A percentile compares a stretch with the other conserved stretches of the same genome.
Evolutionary conservation across 2,888 invertebrate genomes (phyloP).

Genomic region (Peribatodes rhomboidaria): DNA sequence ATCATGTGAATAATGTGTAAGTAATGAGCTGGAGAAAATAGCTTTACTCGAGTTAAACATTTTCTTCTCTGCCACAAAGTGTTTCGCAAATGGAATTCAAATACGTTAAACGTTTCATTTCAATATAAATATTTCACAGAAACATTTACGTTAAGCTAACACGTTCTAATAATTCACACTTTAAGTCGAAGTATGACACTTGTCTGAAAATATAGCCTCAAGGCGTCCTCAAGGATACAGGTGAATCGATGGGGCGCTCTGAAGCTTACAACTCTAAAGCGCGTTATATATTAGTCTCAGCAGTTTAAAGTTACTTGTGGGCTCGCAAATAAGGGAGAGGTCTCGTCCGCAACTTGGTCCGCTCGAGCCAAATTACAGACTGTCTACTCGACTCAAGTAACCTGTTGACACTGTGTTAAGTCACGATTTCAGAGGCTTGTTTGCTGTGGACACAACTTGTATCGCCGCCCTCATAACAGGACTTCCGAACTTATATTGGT

Average conservation of each 20-base stretch:
- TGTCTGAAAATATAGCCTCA: constrained; percentile 57
- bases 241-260: constrained; percentile 62
- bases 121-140: constrained; percentile 34
- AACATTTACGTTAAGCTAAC: constrained; percentile 37
- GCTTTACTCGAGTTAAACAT: background rate
- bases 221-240: constrained; percentile 58
- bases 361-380: constrained; percentile 79
- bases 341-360: constrained; percentile 72
- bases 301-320: constrained; percentile 79
- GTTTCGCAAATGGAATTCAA: background rate
- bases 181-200: constrained; percentile 51
- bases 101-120: constrained; percentile 15
- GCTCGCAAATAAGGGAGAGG: constrained; percentile 76
- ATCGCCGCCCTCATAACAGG: constrained; percentile 52
- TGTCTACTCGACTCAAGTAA: constrained; percentile 81
- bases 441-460: constrained; percentile 68
- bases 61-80: background rate
- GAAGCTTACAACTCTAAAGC: constrained; percentile 68
- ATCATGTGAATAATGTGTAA: background rate
- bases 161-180: constrained; percentile 48
- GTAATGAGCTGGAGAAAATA: background rate
- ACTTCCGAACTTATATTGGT: constrained; percentile 54
- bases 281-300: constrained; percentile 75
- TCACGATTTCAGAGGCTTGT: constrained; percentile 71
- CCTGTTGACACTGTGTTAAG: constrained; percentile 80